Evolutionary conservation across 2,113 vertebrate species (phyloP).

Genomic region (Tenebrosternarchus preto): DNA sequence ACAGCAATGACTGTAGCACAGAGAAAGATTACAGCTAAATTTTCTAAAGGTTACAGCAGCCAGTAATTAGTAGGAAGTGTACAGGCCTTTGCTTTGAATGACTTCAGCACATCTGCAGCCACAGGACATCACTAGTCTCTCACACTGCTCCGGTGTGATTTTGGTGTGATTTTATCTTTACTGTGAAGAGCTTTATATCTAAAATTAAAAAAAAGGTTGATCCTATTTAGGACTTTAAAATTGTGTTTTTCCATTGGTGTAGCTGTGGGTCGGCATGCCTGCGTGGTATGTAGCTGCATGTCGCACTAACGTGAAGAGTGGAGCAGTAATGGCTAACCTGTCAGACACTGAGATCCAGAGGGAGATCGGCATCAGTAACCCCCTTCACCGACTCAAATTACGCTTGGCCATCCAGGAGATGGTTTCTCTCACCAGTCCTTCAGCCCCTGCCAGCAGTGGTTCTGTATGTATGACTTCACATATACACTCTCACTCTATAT

Average conservation of each 20-base stretch:
- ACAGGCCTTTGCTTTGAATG: too few species aligned
- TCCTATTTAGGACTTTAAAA: not conserved
- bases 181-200: too few species aligned
- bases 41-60: too few species aligned
- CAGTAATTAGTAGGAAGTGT: too few species aligned
- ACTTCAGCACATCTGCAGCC: too few species aligned
- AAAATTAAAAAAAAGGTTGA: too few species aligned
- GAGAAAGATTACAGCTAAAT: too few species aligned
- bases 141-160: too few species aligned
- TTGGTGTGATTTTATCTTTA: too few species aligned
- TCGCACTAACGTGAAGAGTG: constrained; percentile 88
- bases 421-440: constrained; percentile 91
- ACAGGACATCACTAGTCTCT: too few species aligned
- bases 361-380: constrained; percentile 93
- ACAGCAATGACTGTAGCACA: too few species aligned
- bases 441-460: constrained; percentile 85
- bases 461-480: constrained; percentile 68
- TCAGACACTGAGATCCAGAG: constrained; percentile 92
- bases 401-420: constrained; percentile 92
- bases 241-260: not conserved
- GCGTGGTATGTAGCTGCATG: constrained; percentile 92
- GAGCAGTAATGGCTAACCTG: constrained; percentile 90
- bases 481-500: not conserved
- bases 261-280: constrained; percentile 93
- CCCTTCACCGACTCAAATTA: constrained; percentile 88